Evolutionary conservation across 2,113 vertebrate genomes (phyloP).

Genomic region (Asarcornis scutulata): DNA sequence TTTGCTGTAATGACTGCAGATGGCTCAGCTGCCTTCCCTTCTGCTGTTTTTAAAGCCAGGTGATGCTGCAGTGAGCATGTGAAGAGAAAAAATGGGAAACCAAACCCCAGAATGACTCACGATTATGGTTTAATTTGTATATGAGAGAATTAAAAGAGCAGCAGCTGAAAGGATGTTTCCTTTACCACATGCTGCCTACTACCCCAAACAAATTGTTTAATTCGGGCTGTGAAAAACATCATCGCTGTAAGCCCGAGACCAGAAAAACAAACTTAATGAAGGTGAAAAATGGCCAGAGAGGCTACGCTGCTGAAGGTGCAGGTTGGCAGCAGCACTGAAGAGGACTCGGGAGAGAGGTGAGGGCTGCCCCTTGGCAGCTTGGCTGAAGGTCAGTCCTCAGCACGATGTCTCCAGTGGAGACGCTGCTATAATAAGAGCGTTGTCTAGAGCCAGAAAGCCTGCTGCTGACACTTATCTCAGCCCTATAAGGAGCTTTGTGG

Average conservation of each 20-base stretch:
- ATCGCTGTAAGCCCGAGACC: not conserved
- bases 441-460: slow-evolving; percentile 23
- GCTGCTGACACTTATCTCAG: not conserved
- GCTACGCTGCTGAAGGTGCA: not conserved
- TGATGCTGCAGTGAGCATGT: not conserved
- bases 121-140: not conserved
- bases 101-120: not conserved
- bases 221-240: not conserved
- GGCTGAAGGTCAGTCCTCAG: slow-evolving; percentile 46
- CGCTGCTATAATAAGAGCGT: slow-evolving; percentile 69
- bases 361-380: not conserved
- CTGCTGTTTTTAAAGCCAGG: not conserved
- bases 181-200: not conserved
- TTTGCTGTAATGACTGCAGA: not conserved
- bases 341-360: not conserved
- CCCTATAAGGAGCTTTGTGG: slow-evolving; percentile 57
- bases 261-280: not conserved
- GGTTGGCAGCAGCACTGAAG: not conserved
- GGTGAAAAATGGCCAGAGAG: not conserved
- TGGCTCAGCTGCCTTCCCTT: not conserved
- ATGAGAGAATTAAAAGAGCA: not conserved
- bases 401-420: slow-evolving; percentile 5
- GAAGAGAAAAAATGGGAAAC: not conserved
- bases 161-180: not conserved
- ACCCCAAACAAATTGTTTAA: not conserved